Evolutionary conservation across 2,797 vertebrate species (phyloP), one percentile per base, ranked within the genome.

Genomic region (Eupleurogrammus muticus): DNA sequence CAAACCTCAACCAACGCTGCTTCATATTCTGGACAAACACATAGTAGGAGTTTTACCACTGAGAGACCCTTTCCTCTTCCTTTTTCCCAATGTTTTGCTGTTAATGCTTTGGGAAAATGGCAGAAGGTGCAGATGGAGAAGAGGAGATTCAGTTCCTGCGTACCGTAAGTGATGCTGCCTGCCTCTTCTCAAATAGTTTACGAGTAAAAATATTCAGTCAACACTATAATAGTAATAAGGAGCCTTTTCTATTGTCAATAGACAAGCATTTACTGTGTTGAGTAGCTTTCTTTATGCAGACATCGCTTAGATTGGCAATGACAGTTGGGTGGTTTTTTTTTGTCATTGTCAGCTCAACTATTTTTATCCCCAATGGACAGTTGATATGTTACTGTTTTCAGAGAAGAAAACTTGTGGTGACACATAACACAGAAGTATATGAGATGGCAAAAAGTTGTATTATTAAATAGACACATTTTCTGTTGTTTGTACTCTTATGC

Each of bases 71-170:
- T 72, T 79, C n/a, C n/a, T 36, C 13, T 10, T 13, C 53, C 9
- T 83, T 86, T 84, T 63, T 73, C 63, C 80, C 50, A 38, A 77
- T 65, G 79, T 76, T 66, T 71, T 55, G 42, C 38, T 19, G 55
- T 77, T 83, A 63, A 86, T 75, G 75, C 59, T 54, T 71, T 63
- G 61, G 71, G 70, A 92, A 58, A 67, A 97, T 97, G 96, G 95
- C 96, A 51, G 96, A 97, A 86, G 95, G 91, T 67, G 95, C 94
- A 72, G 96, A 97, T 79, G 96, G 95, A 70, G 96, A 97, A 71
- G 96, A 97, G 68, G 96, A 97, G 75, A 96, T 97, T 72, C 96
- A 96, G 87, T 97, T 97, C 80, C 90, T 97, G 65, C 94, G 96
- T n/a, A 97, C 96, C 1, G 96, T 97, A 88, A 94, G 96, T 94